These are phyloP conservation scores for Erynnis tages DNA, from an alignment of 2,888 invertebrate species.

Conservation along the genomic window DNA sequence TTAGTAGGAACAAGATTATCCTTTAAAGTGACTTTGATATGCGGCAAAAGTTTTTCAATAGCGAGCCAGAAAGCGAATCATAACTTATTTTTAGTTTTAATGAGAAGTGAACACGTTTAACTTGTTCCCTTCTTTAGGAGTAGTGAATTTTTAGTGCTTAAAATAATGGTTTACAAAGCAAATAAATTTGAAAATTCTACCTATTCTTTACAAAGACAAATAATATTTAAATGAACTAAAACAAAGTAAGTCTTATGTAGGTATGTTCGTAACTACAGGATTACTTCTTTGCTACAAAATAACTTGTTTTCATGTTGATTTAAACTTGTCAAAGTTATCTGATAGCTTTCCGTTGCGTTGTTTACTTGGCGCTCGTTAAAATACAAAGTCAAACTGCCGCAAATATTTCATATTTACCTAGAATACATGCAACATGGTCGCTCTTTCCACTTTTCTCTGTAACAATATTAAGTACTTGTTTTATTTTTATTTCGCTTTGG, in stretches of 20 bases:
- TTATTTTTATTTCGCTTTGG: too few species aligned
- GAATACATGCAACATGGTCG: conserved; percentile 1
- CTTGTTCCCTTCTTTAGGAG: too few species aligned
- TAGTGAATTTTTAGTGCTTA: too few species aligned
- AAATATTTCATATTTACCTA: conserved; percentile 12
- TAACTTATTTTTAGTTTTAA: too few species aligned
- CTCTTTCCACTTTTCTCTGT: not conserved
- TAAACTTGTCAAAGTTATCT: conserved; percentile 12
- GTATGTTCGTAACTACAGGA: not conserved
- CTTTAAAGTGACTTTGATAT: conserved; percentile 7
- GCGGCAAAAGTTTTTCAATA: not conserved
- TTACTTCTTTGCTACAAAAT: conserved; percentile 6
- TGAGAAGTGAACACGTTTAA: too few species aligned
- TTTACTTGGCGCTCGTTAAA: conserved; percentile 18
- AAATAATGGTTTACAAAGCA: too few species aligned
- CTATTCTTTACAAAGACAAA: too few species aligned
- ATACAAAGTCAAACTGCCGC: conserved; percentile 11
- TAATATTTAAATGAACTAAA: too few species aligned
- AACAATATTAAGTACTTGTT: not conserved
- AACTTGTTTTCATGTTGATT: conserved; percentile 7
- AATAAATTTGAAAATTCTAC: too few species aligned
- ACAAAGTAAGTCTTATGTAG: too few species aligned
- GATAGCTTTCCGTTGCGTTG: conserved; percentile 13
- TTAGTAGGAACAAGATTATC: conserved; percentile 14
- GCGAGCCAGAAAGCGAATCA: not conserved